These are phyloP conservation scores for Protophormia terraenovae DNA, from an alignment of 2,888 invertebrate species.

Conservation along the genomic window DNA sequence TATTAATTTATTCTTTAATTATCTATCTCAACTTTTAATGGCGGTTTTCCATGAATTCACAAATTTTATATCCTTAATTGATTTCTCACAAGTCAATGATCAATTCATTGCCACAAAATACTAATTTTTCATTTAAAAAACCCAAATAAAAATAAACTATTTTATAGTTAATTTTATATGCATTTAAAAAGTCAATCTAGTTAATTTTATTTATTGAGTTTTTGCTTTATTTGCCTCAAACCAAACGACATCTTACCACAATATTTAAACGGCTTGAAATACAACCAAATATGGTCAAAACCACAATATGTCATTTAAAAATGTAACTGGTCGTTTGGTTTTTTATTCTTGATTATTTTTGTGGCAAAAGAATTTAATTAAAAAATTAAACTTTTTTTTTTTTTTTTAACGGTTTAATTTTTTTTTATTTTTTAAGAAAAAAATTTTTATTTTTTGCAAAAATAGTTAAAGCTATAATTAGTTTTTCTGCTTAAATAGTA, in stretches of 20 bases:
- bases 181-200: conserved; percentile 30
- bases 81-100: background rate
- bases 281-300: conserved; percentile 54
- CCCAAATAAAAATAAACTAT: background rate
- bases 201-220: too few relatives aligned
- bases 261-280: conserved; percentile 34
- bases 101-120: conserved; percentile 15
- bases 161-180: conserved; percentile 4
- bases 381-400: background rate
- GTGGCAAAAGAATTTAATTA: conserved; percentile 53
- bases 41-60: too few relatives aligned
- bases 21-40: too few relatives aligned
- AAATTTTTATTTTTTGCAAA: too few relatives aligned
- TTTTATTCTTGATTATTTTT: background rate
- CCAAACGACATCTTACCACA: conserved; percentile 44
- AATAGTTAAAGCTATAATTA: too few relatives aligned
- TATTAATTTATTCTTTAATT: too few relatives aligned
- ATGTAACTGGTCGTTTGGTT: too few relatives aligned
- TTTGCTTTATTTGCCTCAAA: too few relatives aligned
- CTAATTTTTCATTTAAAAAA: too few relatives aligned
- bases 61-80: background rate
- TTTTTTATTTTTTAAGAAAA: background rate
- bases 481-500: too few relatives aligned
- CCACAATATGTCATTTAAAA: conserved; percentile 63
- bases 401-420: conserved; percentile 10